These are phyloP conservation scores for Eublepharis macularius DNA, from an alignment of 2,113 vertebrate genomes.

Conservation along the genomic window DNA sequence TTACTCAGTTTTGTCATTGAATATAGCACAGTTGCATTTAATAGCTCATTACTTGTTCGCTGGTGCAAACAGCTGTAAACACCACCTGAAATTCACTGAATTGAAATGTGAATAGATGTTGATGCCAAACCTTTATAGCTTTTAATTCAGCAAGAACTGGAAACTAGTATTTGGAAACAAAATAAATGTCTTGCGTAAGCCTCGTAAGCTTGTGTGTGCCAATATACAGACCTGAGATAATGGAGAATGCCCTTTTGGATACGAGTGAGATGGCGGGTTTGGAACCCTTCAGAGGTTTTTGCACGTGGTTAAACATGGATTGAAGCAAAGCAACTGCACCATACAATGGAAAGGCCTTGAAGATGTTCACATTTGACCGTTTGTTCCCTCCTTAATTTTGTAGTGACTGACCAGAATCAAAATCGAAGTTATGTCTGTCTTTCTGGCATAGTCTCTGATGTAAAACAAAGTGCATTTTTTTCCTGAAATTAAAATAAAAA, in stretches of 20 bases:
- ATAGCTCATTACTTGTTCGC: not conserved
- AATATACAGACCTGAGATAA: accelerated
- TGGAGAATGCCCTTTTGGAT: not conserved
- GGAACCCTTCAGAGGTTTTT: not conserved
- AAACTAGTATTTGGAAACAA: not conserved
- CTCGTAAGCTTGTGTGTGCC: not conserved
- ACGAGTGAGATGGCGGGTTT: constrained; percentile 1
- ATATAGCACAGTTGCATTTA: not conserved
- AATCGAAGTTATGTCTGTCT: constrained; percentile 10
- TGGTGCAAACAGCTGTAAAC: not conserved
- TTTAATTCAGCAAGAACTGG: not conserved
- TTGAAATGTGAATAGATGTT: not conserved
- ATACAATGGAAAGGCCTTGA: not conserved
- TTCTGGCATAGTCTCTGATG: not conserved
- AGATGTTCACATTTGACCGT: not conserved
- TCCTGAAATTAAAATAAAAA: not conserved
- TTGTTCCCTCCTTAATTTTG: not conserved
- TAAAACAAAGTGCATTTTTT: not conserved
- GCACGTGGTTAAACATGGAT: accelerated
- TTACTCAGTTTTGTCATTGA: not conserved
- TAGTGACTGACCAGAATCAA: not conserved
- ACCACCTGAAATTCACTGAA: not conserved
- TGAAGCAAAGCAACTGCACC: not conserved
- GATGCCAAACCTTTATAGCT: not conserved
- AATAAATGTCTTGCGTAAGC: not conserved